Evolutionary conservation across 2,888 invertebrate species (phyloP).

Genomic region (Leucozona laternaria): DNA sequence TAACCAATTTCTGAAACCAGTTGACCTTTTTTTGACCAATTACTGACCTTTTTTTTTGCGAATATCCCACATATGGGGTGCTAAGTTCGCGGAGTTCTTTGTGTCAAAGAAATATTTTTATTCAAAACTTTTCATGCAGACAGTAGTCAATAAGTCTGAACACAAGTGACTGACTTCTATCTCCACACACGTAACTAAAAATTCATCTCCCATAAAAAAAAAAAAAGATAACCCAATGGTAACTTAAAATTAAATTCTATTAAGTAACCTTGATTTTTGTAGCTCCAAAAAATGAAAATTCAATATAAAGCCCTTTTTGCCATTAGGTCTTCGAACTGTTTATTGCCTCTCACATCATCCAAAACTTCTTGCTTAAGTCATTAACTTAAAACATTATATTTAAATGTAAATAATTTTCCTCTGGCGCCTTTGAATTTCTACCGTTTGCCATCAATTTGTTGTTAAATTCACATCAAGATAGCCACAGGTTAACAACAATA

Average conservation of each 20-base stretch:
- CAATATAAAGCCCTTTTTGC: not conserved
- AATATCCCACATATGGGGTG: too few species aligned
- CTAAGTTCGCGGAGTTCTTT: too few species aligned
- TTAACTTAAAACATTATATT: conserved; percentile 25
- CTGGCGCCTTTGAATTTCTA: not conserved
- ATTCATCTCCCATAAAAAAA: not conserved
- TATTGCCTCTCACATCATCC: not conserved
- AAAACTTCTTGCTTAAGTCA: not conserved
- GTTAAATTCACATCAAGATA: not conserved
- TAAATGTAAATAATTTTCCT: conserved; percentile 11
- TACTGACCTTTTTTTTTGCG: too few species aligned
- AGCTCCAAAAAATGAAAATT: not conserved
- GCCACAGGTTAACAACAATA: conserved; percentile 29
- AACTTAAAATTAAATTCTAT: not conserved
- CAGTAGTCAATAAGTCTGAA: too few species aligned
- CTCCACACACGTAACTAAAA: not conserved
- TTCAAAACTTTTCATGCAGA: too few species aligned
- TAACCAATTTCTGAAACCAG: too few species aligned
- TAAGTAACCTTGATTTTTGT: not conserved
- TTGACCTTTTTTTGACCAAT: too few species aligned
- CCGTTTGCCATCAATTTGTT: not conserved
- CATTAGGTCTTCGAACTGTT: not conserved
- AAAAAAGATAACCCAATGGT: not conserved
- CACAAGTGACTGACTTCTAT: not conserved
- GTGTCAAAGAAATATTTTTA: too few species aligned